Conservation (phyloP, 2,888 invertebrate species). For the Rhamphomyia laevipes region DNA sequence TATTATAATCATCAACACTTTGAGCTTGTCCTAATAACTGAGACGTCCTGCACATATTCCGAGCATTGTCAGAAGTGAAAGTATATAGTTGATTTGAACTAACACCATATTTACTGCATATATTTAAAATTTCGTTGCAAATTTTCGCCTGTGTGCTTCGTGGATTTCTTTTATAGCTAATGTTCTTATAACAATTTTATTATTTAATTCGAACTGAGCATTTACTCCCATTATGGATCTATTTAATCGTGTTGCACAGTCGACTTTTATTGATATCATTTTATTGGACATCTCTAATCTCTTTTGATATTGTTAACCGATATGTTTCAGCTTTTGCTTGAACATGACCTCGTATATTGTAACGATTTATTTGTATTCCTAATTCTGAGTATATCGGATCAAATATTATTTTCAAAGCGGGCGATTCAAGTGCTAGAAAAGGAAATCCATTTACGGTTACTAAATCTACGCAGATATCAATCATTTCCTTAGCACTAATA, state of each 20-base stretch:
- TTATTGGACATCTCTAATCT: background rate
- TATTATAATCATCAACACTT: background rate
- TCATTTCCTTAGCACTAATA: background rate
- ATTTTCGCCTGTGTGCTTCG: background rate
- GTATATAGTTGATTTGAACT: background rate
- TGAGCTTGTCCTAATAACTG: background rate
- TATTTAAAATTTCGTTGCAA: background rate
- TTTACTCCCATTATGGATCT: background rate
- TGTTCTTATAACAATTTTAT: background rate
- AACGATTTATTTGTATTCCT: background rate
- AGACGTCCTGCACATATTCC: background rate
- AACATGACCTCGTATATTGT: background rate
- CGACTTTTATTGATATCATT: background rate
- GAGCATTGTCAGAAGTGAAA: background rate
- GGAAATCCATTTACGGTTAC: background rate
- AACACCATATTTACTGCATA: background rate
- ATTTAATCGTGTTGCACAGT: background rate
- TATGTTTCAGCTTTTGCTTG: too few species aligned
- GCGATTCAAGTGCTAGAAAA: background rate
- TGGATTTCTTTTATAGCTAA: background rate
- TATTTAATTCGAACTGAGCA: background rate
- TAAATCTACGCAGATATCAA: background rate
- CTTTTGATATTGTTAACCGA: background rate
- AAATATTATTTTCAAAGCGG: background rate
- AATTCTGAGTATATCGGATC: background rate